Base-by-base conservation (phyloP, 2,797 vertebrate species). In the Manis pentadactyla region DNA sequence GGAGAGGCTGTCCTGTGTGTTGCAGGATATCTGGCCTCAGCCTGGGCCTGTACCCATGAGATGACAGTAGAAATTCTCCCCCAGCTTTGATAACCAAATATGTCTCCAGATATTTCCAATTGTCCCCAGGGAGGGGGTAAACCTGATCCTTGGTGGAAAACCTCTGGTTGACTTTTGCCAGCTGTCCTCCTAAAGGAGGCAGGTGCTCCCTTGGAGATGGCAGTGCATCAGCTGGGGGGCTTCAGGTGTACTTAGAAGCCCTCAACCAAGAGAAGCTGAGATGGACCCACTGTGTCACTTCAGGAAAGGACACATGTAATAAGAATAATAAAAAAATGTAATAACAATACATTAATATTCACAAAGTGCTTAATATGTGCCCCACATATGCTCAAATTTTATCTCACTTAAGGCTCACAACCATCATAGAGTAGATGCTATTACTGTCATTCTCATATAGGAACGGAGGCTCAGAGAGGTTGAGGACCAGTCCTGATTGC, bases 161-260 rank as follows among this genome's bases (percentile, higher is more conserved):
- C n/a, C 5, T 53, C 18, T 31, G 19, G 21, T 53, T 46, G 46
- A 11, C 46, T 10, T 5, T 49, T 29, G 31, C 25, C 10, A 39
- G 31, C 42, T 57, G 11, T 66, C 53, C n/a, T 25, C 39, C 27
- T 8, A 14, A 7, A 87, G 25, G n/a, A 11, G 1, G 37, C 6
- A 15, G 11, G 4, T 5, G 25, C 7, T 21, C 13, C 42, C 6
- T 3, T 2, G 3, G n/a, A 49, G 19, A 59, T 0, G 15, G 63
- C 34, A 46, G 8, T 0, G 3, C 6, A 2, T 4, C 9, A 10
- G 5, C 2, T 1, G 55, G 59, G 46, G 6, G 4, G 12, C 1
- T 29, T 53, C 10, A n/a, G 42, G 19, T 51, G 8, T 13, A 27
- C 15, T 21, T 23, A 7, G 17, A 3, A 4, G 68, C 12, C n/a